Evolutionary conservation across 2,113 vertebrate species (phyloP), one percentile per base, ranked within the genome.

Genomic region (Melanotaenia duboulayi): DNA sequence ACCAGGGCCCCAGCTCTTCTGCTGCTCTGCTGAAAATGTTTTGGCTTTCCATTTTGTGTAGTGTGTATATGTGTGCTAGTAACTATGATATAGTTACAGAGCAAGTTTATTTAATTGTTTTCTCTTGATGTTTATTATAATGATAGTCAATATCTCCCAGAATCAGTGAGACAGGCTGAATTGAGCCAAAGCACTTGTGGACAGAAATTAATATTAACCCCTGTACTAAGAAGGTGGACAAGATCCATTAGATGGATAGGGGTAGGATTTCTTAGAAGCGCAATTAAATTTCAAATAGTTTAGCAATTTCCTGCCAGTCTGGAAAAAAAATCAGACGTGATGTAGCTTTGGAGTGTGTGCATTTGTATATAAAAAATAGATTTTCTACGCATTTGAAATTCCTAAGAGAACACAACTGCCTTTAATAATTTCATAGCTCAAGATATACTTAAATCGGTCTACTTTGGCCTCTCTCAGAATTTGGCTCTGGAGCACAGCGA

Each of bases 401-500:
- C 61, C 59, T 4, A 11, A 32, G 64, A 78, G 48, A 82, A 78
- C 39, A 71, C 2, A 44, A 56, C 39, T 75, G 59, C 72, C 74
- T 35, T 76, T 71, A 61, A 71, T 54, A 83, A 83, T 81, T 84
- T 84, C 63, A 65, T 46, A 80, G 80, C 71, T 85, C 74, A 65
- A 40, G 65, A 48, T 82, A 68, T 19, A 61, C 80, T 84, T 82
- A 84, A 84, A 87, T 87, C 82, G 69, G 55, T 65, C 74, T 82
- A 44, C 74, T 87, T 87, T 74, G 71, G 80, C 62, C 63, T 32
- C 66, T 62, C 16, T 71, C 56, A 71, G 51, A 71, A 56, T 69
- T 52, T 9, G 25, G 63, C 65, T 76, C 65, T 89, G 75, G 82
- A 83, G 71, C 80, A 74, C 60, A 74, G 77, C 13, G 73, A 85